Percentiles rank a stretch among this genome's conserved stretches.
These are phyloP conservation scores for Fundulus diaphanus DNA, from an alignment of 2,797 vertebrate species.

Conservation along the genomic window DNA sequence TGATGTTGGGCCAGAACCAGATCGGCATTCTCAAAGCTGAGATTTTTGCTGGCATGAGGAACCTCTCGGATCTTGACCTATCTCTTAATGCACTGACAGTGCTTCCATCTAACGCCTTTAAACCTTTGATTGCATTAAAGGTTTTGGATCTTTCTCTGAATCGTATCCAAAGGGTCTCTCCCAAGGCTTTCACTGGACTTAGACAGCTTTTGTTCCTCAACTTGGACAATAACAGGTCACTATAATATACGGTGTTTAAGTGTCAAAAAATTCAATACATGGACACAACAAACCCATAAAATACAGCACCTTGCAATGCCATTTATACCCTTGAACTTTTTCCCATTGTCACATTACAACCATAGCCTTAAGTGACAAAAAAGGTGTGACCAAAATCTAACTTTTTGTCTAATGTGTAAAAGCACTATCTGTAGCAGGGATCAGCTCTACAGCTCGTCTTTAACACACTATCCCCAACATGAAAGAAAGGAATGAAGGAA, in stretches of 20 bases:
- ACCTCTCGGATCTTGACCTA: conserved; percentile 82
- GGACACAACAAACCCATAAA: background rate
- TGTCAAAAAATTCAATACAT: background rate
- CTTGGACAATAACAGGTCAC: conserved; percentile 81
- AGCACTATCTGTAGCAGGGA: background rate
- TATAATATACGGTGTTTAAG: background rate
- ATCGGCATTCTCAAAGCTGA: conserved; percentile 72
- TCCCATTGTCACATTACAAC: background rate
- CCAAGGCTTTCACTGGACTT: conserved; percentile 78
- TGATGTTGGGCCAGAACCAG: conserved; percentile 83
- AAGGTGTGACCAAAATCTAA: background rate
- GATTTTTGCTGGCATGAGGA: conserved; percentile 80
- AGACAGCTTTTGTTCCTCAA: conserved; percentile 81
- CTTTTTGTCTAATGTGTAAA: background rate
- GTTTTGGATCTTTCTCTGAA: conserved; percentile 82
- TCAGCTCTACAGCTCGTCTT: background rate
- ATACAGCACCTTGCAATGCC: background rate
- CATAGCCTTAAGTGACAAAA: background rate
- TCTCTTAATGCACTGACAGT: conserved; percentile 75
- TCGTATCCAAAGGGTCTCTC: conserved; percentile 76
- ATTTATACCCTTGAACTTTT: background rate
- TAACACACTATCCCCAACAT: too few relatives aligned
- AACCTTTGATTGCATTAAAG: conserved; percentile 79
- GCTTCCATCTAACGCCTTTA: conserved; percentile 76
- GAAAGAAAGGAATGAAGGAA: too few relatives aligned